phyloP scores from a whole-genome alignment of 2,113 vertebrate species.

The Eidolon helvum region DNA sequence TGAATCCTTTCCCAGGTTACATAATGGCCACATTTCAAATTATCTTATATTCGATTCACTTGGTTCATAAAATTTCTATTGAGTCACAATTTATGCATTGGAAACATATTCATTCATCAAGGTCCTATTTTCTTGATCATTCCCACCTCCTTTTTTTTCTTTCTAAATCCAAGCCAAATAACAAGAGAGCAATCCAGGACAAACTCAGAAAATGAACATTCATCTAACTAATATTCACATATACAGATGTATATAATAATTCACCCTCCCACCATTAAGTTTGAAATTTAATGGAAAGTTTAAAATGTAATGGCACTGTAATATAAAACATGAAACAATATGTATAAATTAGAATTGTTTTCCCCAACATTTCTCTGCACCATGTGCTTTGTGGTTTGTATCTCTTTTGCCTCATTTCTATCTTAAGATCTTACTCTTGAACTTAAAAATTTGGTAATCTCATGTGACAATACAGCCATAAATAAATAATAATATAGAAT shows the following conservation, averaged over 20 bases:
- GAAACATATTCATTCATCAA: constrained; percentile 17
- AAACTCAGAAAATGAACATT: not conserved
- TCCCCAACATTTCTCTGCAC: not conserved
- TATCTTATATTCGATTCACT: not conserved
- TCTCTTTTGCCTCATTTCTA: not conserved
- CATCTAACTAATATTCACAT: not conserved
- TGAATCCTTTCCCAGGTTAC: not conserved
- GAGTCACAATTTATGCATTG: not conserved
- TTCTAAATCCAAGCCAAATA: not conserved
- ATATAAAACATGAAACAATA: not conserved
- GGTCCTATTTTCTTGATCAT: not conserved
- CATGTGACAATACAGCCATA: not conserved
- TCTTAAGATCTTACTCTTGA: not conserved
- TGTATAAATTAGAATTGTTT: not conserved
- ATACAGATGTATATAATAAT: not conserved
- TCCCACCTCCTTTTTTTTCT: not conserved
- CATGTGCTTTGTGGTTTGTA: not conserved
- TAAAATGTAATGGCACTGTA: not conserved
- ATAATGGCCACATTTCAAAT: not conserved
- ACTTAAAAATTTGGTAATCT: not conserved
- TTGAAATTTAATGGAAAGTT: not conserved
- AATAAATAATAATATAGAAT: not conserved
- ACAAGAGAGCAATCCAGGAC: not conserved
- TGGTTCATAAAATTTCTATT: not conserved
- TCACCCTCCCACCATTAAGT: not conserved